Base-by-base conservation (phyloP, 1,140 invertebrate species). In the Vollenhovia emeryi region DNA sequence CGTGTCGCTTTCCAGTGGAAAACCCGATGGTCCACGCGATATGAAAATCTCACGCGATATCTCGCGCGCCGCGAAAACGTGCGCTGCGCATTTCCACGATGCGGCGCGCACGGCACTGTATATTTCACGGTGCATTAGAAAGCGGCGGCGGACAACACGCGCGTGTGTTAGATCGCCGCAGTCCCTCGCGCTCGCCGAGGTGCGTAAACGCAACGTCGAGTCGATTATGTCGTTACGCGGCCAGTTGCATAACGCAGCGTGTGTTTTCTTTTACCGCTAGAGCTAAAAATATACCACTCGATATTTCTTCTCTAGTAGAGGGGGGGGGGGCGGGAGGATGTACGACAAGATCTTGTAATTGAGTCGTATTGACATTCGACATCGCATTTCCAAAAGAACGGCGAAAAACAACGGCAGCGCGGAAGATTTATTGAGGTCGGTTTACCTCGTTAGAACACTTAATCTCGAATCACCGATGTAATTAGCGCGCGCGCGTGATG, bases 51-150 rank as follows among this genome's bases (percentile, higher is more conserved):
- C 73, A 62, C 74, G n/a, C 60, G 33, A 30, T 71, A 79, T 52
- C 48, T 52, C 27, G 8, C 60, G 5, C 18, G 52, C 55, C 24
- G 18, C 24, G 21, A 50, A n/a, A 64, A 78, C 24, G 21, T 30
- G 15, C n/a, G 55, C 62, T 6, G 30, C 21, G 43, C 48, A 55
- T 80, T 80, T 30, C 50, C 55, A 45, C 78, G 50, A 43, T 15
- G 78, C 76, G 43, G 15, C n/a, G 11, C 64, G 76, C n/a, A n/a
- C 64, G 48, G 15, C 60, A n/a, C 43, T 21, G 33, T 21, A 68
- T 55, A 68, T 55, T 80, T 80, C 48, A 43, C 78, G 64, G 33
- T 43, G 78, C 18, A 71, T 82, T 73, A 73, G 78, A 82, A 82
- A 73, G 78, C 40, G 40, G n/a, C 27, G 18, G 30, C 2, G 11